phyloP scores from a whole-genome alignment of 1,140 invertebrate genomes.

The Drosophila nikananu region DNA sequence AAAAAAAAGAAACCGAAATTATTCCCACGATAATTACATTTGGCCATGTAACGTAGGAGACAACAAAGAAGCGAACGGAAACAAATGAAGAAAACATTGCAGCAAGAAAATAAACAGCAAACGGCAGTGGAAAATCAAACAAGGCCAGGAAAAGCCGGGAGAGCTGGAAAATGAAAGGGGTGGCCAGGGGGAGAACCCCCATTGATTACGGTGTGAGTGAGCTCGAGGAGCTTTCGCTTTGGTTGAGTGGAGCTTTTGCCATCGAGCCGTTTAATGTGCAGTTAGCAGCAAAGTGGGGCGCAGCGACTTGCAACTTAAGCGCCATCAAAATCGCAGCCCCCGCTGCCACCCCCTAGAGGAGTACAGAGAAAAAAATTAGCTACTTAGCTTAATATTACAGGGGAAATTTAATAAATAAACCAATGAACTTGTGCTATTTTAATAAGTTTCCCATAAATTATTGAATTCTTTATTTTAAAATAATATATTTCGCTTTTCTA shows the following conservation, averaged over 20 bases:
- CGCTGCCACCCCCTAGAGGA: background rate
- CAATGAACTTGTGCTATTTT: background rate
- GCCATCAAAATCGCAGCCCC: conserved; percentile 36
- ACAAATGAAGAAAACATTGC: conserved; percentile 36
- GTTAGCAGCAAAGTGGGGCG: conserved; percentile 66
- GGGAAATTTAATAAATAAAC: background rate
- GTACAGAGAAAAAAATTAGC: background rate
- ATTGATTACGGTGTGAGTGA: conserved; percentile 51
- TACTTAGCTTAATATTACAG: too few species aligned
- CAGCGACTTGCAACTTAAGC: conserved; percentile 48
- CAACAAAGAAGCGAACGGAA: conserved; percentile 34
- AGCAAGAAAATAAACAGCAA: conserved; percentile 32
- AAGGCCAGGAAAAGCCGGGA: conserved; percentile 5
- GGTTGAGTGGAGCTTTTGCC: conserved; percentile 62
- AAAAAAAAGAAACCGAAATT: conserved; percentile 34
- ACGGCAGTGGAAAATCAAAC: conserved; percentile 31
- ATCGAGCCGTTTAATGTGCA: conserved; percentile 79
- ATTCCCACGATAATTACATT: conserved; percentile 71
- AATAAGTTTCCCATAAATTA: background rate
- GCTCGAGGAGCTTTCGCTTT: conserved; percentile 37
- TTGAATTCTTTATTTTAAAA: background rate
- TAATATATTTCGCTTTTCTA: background rate
- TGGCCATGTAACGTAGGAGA: conserved; percentile 35
- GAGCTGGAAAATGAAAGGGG: conserved; percentile 16
- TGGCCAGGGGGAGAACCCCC: background rate